phyloP scores from a whole-genome alignment of 2,113 vertebrate genomes.

The Alosa alosa region DNA sequence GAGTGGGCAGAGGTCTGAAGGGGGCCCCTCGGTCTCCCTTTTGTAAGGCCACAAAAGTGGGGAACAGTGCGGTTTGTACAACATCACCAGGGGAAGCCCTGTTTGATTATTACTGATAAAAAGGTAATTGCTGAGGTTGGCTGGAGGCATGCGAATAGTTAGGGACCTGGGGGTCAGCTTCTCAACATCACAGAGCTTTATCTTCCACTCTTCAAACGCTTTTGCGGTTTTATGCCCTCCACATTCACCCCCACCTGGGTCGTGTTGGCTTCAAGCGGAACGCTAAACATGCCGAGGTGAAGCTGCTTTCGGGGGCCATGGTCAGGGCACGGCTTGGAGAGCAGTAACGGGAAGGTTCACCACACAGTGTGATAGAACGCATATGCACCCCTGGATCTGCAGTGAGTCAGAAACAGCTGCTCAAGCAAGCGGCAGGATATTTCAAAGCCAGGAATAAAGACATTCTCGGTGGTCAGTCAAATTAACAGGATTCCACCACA shows the following conservation, averaged over 20 bases:
- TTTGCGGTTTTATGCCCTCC: not conserved
- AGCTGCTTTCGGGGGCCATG: not conserved
- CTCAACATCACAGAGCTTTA: not conserved
- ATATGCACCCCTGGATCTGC: not conserved
- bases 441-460: not conserved
- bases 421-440: not conserved
- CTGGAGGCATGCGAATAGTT: conserved; percentile 32
- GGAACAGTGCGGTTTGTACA: not conserved
- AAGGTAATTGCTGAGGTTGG: conserved; percentile 58
- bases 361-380: not conserved
- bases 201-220: not conserved
- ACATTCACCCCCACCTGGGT: not conserved
- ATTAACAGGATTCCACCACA: conserved; percentile 13
- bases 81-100: conserved; percentile 49
- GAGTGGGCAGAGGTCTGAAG: conserved; percentile 22
- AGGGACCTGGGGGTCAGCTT: not conserved
- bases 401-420: not conserved
- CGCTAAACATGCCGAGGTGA: not conserved
- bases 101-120: conserved; percentile 65
- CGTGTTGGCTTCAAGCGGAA: not conserved
- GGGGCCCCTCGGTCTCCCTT: conserved; percentile 32
- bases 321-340: not conserved
- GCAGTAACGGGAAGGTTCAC: not conserved
- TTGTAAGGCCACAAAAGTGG: conserved; percentile 43
- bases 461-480: not conserved